phyloP scores from a whole-genome alignment of 2,113 vertebrate genomes.

The Ondatra zibethicus region DNA sequence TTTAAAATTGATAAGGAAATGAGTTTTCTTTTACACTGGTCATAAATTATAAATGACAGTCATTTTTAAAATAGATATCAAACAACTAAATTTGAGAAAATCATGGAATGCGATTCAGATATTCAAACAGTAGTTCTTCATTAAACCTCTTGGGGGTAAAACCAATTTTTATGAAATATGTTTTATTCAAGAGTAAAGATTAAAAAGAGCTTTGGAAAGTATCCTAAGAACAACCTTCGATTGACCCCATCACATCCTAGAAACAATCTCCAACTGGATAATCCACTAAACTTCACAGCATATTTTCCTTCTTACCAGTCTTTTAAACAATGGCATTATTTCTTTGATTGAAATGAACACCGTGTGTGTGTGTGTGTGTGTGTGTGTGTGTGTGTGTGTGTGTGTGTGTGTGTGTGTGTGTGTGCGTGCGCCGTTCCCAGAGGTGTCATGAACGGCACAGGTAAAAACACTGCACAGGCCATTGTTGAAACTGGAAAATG shows the following conservation, averaged over 20 bases:
- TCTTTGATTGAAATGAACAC: constrained; percentile 14
- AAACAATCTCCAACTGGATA: constrained; percentile 32
- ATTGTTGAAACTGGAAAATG: neutral
- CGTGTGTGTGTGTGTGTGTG: too few relatives aligned
- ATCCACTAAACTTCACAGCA: neutral
- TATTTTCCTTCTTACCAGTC: neutral
- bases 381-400: too few relatives aligned
- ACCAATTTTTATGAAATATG: constrained; percentile 37
- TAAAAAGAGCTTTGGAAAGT: constrained; percentile 19
- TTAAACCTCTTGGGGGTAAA: neutral
- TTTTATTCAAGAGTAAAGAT: constrained; percentile 35
- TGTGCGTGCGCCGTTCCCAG: neutral
- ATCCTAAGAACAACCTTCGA: constrained; percentile 8
- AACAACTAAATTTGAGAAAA: constrained; percentile 53
- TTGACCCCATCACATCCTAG: constrained; percentile 9
- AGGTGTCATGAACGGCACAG: neutral
- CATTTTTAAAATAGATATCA: constrained; percentile 31
- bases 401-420: too few relatives aligned
- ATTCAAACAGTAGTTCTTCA: constrained; percentile 45
- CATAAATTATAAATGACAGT: constrained; percentile 15
- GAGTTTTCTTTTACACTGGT: neutral
- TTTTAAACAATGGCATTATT: constrained; percentile 20
- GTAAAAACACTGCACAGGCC: constrained; percentile 34
- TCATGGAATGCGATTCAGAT: constrained; percentile 48
- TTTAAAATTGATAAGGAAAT: constrained; percentile 37